Evolutionary conservation across 2,113 vertebrate species (phyloP).

Genomic region (Lycocorax pyrrhopterus): DNA sequence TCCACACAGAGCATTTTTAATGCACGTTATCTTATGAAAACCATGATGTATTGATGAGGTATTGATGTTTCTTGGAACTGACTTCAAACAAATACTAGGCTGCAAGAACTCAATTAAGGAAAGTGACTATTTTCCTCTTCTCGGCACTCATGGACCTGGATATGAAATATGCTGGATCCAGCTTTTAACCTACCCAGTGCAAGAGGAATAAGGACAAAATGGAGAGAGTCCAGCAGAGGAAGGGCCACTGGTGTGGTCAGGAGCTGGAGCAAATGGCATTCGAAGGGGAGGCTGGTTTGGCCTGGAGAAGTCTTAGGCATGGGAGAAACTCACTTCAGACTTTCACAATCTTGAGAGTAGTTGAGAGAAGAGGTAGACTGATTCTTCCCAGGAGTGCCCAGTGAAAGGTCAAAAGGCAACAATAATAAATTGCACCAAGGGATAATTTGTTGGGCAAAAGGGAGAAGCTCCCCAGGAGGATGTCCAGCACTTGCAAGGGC

Average conservation of each 20-base stretch:
- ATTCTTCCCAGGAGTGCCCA: not conserved
- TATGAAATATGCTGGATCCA: not conserved
- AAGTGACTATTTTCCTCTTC: not conserved
- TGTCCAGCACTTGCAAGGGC: not conserved
- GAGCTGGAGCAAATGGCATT: not conserved
- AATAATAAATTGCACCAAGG: not conserved
- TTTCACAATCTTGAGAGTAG: rapidly evolving
- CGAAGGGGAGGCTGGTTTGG: not conserved
- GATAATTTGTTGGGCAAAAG: not conserved
- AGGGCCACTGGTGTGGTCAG: not conserved
- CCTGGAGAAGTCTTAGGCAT: not conserved
- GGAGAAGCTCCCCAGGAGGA: rapidly evolving
- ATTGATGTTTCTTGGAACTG: not conserved
- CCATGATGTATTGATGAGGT: not conserved
- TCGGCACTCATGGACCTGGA: not conserved
- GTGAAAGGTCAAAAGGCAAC: not conserved
- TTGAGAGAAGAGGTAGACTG: not conserved
- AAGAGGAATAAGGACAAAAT: not conserved
- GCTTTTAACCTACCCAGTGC: not conserved
- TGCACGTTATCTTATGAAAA: not conserved
- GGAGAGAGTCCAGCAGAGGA: not conserved
- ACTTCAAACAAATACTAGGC: not conserved
- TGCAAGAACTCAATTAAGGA: not conserved
- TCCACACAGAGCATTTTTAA: not conserved
- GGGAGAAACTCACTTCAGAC: not conserved